These are phyloP conservation scores for Typhlichthys eigenmanni DNA, from an alignment of 2,797 vertebrate genomes.

Conservation along the genomic window DNA sequence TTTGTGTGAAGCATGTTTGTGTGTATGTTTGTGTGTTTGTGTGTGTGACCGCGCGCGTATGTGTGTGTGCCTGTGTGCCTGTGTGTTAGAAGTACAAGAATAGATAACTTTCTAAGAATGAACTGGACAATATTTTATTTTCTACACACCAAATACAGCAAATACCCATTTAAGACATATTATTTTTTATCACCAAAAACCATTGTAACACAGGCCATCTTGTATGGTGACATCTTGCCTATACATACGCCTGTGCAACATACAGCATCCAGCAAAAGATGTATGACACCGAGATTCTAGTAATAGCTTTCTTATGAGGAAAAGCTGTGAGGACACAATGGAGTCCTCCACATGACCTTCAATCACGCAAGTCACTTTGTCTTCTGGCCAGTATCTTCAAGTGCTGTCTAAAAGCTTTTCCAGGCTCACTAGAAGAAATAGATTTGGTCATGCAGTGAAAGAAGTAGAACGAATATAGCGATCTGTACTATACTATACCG, in stretches of 20 bases:
- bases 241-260: neutral
- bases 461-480: slow-evolving; percentile 61
- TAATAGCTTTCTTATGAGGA: no score
- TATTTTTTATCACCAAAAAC: no score
- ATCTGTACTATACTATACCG: slow-evolving; percentile 55
- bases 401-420: slow-evolving; percentile 68
- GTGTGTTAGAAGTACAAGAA: no score
- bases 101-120: no score
- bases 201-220: neutral
- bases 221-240: neutral
- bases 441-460: slow-evolving; percentile 71
- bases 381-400: slow-evolving; percentile 63
- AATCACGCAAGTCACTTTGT: slow-evolving; percentile 61
- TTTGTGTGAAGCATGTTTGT: no score
- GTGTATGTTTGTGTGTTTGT: no score
- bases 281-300: neutral
- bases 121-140: no score
- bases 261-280: neutral
- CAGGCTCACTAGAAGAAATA: slow-evolving; percentile 68
- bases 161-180: no score
- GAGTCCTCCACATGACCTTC: slow-evolving; percentile 57
- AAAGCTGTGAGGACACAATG: neutral
- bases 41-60: neutral
- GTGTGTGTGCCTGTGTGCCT: slow-evolving; percentile 2
- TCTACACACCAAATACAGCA: no score